These are phyloP conservation scores for Dolichallabes microphthalmus DNA, from an alignment of 2,113 vertebrate species.

Conservation along the genomic window DNA sequence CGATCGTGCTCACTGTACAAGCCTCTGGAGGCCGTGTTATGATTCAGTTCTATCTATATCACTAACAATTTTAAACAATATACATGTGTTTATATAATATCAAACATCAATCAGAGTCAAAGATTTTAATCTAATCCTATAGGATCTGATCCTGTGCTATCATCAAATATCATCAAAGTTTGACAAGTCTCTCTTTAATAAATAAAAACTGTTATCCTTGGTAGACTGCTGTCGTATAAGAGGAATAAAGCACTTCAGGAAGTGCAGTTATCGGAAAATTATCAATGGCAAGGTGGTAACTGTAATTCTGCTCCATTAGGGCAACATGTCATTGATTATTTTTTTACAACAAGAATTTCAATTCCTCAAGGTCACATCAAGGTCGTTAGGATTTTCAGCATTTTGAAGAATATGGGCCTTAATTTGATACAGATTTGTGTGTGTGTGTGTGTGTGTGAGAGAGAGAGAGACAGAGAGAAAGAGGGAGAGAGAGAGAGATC, in stretches of 20 bases:
- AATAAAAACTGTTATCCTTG: neutral
- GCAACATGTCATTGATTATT: neutral
- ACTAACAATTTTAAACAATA: too few relatives aligned
- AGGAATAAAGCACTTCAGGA: neutral
- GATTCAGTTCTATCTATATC: too few relatives aligned
- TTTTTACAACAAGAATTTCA: neutral
- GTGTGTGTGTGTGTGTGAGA: neutral
- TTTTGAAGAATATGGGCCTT: neutral
- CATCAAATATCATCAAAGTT: neutral
- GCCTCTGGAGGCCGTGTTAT: too few relatives aligned
- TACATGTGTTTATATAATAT: too few relatives aligned
- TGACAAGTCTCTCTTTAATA: neutral
- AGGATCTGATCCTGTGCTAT: too few relatives aligned
- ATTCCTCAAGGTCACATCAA: neutral
- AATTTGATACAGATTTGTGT: too few relatives aligned
- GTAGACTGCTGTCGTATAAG: neutral
- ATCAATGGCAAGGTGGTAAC: neutral
- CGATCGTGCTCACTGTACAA: too few relatives aligned
- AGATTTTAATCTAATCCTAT: too few relatives aligned
- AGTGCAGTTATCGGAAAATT: neutral
- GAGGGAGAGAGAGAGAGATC: neutral
- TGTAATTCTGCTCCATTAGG: neutral
- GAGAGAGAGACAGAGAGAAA: too few relatives aligned
- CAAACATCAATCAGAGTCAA: too few relatives aligned
- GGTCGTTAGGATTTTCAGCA: neutral